Conservation (phyloP, 2,113 vertebrate species). For the Pelmatolapia mariae region DNA sequence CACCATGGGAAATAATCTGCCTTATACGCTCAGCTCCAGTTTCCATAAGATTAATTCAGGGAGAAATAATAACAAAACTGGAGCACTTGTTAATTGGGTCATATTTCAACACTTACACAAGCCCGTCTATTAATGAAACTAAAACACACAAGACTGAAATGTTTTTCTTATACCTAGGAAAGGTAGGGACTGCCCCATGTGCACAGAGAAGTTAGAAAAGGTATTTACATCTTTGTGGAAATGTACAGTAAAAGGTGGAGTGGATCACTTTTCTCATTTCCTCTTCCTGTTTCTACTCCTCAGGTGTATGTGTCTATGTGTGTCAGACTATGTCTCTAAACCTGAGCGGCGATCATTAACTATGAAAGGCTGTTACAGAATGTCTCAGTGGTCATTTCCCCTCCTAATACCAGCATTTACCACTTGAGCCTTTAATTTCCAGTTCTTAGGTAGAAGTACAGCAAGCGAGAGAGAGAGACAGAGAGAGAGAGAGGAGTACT, state of each 20-base stretch:
- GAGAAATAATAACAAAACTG: slow-evolving; percentile 60
- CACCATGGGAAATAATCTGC: slow-evolving; percentile 57
- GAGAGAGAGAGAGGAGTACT: neutral
- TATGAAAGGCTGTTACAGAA: slow-evolving; percentile 82
- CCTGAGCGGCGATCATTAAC: slow-evolving; percentile 86
- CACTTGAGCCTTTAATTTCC: slow-evolving; percentile 82
- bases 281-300: slow-evolving; percentile 23
- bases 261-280: slow-evolving; percentile 46
- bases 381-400: slow-evolving; percentile 83
- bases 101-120: slow-evolving; percentile 56
- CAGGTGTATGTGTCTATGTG: slow-evolving; percentile 7
- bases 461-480: neutral
- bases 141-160: slow-evolving; percentile 22
- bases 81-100: slow-evolving; percentile 54
- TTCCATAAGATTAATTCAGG: slow-evolving; percentile 51
- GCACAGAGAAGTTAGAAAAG: neutral
- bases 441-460: slow-evolving; percentile 29
- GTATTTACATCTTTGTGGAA: slow-evolving; percentile 19
- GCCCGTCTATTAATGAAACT: slow-evolving; percentile 20
- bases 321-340: slow-evolving; percentile 72
- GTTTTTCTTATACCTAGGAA: neutral
- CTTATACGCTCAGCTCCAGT: slow-evolving; percentile 34
- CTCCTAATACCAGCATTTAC: slow-evolving; percentile 84
- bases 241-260: slow-evolving; percentile 20
- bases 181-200: neutral